These are phyloP conservation scores for Conus ventricosus DNA, from an alignment of 1,140 invertebrate species.

Conservation along the genomic window DNA sequence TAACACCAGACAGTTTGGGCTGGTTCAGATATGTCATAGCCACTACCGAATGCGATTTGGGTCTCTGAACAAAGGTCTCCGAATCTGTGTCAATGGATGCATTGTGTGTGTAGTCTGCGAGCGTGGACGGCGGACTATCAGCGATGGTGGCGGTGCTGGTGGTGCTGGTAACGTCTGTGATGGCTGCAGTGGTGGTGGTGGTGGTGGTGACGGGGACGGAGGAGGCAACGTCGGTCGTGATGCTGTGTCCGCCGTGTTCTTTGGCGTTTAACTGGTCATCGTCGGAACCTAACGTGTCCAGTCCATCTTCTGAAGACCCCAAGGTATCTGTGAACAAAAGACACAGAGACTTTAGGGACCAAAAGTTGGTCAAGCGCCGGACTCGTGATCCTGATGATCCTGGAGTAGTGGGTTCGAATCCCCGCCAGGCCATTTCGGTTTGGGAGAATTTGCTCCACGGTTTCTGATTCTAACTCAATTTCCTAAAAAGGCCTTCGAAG, in stretches of 20 bases:
- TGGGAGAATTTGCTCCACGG: too few relatives aligned
- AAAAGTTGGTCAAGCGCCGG: background rate
- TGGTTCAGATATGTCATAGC: background rate
- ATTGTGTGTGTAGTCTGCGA: background rate
- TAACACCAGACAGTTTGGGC: background rate
- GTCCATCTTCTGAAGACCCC: slow-evolving; percentile 25
- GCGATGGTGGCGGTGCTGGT: background rate
- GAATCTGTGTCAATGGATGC: background rate
- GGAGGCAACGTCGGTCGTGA: background rate
- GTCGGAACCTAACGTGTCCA: background rate
- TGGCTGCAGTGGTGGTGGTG: background rate
- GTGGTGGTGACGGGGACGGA: background rate
- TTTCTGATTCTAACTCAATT: too few relatives aligned
- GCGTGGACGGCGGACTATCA: background rate
- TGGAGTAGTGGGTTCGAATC: too few relatives aligned
- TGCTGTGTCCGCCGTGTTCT: background rate
- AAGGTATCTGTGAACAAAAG: background rate
- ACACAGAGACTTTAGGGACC: background rate
- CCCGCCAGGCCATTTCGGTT: too few relatives aligned
- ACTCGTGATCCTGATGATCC: too few relatives aligned
- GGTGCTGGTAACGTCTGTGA: background rate
- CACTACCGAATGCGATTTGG: slow-evolving; percentile 26
- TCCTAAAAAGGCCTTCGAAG: too few relatives aligned
- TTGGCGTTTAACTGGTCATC: background rate
- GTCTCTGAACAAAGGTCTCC: background rate